These are phyloP conservation scores for Apamea crenata DNA, from an alignment of 2,888 invertebrate genomes.

Conservation along the genomic window DNA sequence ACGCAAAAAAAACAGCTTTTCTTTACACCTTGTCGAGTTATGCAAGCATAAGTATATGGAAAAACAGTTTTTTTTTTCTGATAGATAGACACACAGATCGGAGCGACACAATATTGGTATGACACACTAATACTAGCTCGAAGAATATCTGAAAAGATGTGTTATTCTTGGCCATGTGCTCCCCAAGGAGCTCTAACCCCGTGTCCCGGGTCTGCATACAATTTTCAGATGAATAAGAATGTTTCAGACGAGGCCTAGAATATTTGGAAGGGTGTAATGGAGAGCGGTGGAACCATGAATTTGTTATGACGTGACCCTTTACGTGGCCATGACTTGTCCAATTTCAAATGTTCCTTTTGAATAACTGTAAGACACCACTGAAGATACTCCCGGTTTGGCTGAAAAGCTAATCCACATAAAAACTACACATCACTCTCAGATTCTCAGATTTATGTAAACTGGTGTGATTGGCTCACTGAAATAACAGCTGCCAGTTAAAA, in stretches of 20 bases:
- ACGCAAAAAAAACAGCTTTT: no score
- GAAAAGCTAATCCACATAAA: background rate
- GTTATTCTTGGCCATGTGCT: background rate
- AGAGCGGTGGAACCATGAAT: constrained; percentile 31
- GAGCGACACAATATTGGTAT: background rate
- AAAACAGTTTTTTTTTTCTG: no score
- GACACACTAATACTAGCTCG: background rate
- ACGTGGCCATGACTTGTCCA: constrained; percentile 3
- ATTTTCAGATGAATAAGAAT: constrained; percentile 45
- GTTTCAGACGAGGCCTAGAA: constrained; percentile 5
- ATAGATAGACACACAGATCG: background rate
- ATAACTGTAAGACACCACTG: background rate
- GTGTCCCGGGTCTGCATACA: constrained; percentile 20
- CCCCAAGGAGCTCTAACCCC: constrained; percentile 19
- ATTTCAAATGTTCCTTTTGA: background rate
- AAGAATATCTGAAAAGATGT: constrained; percentile 8
- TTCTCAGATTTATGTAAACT: background rate
- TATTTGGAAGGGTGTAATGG: constrained; percentile 1
- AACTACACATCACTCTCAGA: background rate
- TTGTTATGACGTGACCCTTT: constrained; percentile 22
- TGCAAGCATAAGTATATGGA: background rate
- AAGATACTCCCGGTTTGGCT: background rate
- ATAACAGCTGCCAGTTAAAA: background rate
- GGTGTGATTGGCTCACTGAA: background rate
- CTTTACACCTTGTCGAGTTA: background rate